Evolutionary conservation across 2,888 invertebrate genomes (phyloP).

Genomic region (Furcula furcula): DNA sequence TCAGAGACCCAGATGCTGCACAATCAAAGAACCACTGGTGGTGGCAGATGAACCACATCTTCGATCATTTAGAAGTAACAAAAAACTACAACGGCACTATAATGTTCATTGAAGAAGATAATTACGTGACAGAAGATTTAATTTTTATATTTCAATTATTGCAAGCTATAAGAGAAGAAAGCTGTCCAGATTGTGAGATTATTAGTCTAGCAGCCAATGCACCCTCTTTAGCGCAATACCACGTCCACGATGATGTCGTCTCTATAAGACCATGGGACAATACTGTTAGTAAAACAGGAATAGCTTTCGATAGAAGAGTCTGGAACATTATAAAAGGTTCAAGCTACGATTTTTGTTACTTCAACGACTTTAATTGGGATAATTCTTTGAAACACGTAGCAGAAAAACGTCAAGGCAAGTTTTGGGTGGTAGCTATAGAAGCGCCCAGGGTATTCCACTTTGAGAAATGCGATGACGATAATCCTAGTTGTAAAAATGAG

Average conservation of each 20-base stretch:
- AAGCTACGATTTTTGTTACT: constrained; percentile 37
- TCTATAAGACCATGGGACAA: constrained; percentile 33
- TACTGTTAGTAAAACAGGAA: constrained; percentile 24
- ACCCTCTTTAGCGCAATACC: constrained; percentile 21
- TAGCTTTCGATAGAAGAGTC: constrained; percentile 41
- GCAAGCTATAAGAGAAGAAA: constrained; percentile 9
- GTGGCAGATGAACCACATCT: constrained; percentile 49
- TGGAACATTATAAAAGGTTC: constrained; percentile 40
- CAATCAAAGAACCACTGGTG: constrained; percentile 53
- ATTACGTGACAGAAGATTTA: constrained; percentile 45
- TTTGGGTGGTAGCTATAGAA: constrained; percentile 28
- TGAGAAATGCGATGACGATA: constrained; percentile 21
- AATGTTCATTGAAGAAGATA: constrained; percentile 36
- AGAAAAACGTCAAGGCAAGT: constrained; percentile 19
- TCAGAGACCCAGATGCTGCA: constrained; percentile 26
- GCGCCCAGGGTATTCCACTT: constrained; percentile 42
- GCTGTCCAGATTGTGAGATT: constrained; percentile 40
- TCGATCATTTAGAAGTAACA: constrained; percentile 32
- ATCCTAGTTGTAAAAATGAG: constrained; percentile 17
- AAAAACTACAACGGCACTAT: constrained; percentile 23
- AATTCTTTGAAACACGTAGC: constrained; percentile 36
- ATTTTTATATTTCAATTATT: constrained; percentile 34
- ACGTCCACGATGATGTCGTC: constrained; percentile 10
- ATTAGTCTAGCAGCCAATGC: constrained; percentile 37
- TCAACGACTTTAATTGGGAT: constrained; percentile 45